Conservation (phyloP, 1,140 invertebrate genomes). For the Nylanderia fulva region DNA sequence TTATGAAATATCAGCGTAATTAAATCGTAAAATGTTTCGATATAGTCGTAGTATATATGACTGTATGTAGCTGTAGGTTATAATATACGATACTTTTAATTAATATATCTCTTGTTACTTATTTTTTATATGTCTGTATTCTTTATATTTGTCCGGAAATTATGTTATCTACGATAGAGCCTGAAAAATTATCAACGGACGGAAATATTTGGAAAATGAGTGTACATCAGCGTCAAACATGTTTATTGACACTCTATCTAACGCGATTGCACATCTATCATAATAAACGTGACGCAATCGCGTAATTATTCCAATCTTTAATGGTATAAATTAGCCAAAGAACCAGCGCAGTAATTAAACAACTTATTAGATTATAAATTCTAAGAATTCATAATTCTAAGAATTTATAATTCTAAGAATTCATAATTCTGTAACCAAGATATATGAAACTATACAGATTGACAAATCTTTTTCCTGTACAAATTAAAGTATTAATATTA, state of each 20-base stretch:
- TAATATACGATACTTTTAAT: background rate
- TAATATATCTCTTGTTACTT: slow-evolving; percentile 31
- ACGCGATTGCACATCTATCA: slow-evolving; percentile 4
- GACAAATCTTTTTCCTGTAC: too few species aligned
- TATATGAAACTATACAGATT: too few species aligned
- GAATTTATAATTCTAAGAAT: too few species aligned
- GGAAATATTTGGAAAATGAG: slow-evolving; percentile 30
- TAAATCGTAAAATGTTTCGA: background rate
- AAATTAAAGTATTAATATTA: too few species aligned
- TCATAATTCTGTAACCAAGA: too few species aligned
- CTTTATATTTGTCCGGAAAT: background rate
- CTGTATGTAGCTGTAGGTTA: too few species aligned
- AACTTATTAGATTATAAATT: too few species aligned
- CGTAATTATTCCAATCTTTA: background rate
- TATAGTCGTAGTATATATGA: background rate
- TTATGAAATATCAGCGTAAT: background rate
- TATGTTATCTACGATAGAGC: slow-evolving; percentile 32
- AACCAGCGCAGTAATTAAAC: too few species aligned
- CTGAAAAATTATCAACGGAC: slow-evolving; percentile 33
- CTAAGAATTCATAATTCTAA: too few species aligned
- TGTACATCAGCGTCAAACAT: slow-evolving; percentile 8
- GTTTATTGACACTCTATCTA: slow-evolving; percentile 50
- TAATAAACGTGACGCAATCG: slow-evolving; percentile 51
- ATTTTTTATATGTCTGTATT: slow-evolving; percentile 37
- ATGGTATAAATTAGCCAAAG: too few species aligned